Conservation (phyloP, 2,888 invertebrate species). For the Buathra laborator region DNA sequence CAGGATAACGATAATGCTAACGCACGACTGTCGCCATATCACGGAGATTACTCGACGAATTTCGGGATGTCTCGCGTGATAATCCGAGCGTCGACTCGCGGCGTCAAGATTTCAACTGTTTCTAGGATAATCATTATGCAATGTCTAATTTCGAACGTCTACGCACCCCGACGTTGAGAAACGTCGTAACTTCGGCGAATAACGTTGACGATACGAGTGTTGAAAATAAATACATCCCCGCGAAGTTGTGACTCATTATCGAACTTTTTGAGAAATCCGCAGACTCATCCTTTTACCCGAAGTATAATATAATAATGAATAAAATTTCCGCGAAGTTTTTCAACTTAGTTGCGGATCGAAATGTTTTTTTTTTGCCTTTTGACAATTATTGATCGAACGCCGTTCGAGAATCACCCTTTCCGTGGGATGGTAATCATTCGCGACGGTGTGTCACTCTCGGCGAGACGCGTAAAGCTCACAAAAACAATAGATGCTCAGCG, state of each 20-base stretch:
- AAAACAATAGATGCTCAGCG: no score
- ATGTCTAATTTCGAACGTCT: slow-evolving; percentile 32
- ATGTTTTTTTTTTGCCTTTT: neutral
- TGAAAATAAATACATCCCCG: slow-evolving; percentile 7
- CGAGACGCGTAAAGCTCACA: no score
- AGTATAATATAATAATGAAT: neutral
- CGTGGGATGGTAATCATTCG: no score
- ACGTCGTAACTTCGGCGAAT: slow-evolving; percentile 17
- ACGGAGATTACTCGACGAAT: neutral
- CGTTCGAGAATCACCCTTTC: neutral
- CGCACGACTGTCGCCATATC: neutral
- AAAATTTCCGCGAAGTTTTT: no score
- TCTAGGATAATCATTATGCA: slow-evolving; percentile 1
- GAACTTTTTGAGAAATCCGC: neutral
- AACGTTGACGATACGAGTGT: slow-evolving; percentile 15
- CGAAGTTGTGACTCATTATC: slow-evolving; percentile 25
- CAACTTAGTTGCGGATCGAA: no score
- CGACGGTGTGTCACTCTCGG: no score
- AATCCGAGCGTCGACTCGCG: neutral
- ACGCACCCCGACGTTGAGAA: neutral
- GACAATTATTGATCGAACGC: no score
- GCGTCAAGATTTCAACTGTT: neutral
- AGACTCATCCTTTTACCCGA: neutral
- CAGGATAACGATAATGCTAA: neutral
- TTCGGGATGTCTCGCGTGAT: neutral